Conservation (phyloP, 2,797 vertebrate species). For the Lithobates pipiens region DNA sequence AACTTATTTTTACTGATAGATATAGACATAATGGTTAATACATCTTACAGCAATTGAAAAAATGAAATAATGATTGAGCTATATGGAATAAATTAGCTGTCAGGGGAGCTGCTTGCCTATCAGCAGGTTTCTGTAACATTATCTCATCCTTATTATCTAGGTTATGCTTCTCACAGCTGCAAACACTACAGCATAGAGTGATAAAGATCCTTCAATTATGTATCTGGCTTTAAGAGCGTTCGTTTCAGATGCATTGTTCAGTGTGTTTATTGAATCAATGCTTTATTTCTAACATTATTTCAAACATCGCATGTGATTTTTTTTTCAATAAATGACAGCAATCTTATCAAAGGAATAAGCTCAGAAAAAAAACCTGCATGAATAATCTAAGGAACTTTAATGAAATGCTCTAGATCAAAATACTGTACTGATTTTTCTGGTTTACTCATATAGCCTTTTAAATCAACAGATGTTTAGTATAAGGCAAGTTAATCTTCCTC, state of each 20-base stretch:
- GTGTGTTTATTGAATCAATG: slow-evolving; percentile 61
- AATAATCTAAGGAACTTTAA: slow-evolving; percentile 60
- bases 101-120: slow-evolving; percentile 66
- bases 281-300: slow-evolving; percentile 30
- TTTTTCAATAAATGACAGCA: slow-evolving; percentile 45
- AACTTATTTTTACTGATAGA: slow-evolving; percentile 61
- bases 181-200: slow-evolving; percentile 62
- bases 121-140: slow-evolving; percentile 69
- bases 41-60: slow-evolving; percentile 61
- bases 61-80: slow-evolving; percentile 64
- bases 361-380: slow-evolving; percentile 25
- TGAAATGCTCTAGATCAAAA: background rate
- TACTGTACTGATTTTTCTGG: too few species aligned
- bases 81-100: slow-evolving; percentile 67
- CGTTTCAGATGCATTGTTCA: slow-evolving; percentile 62
- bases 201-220: slow-evolving; percentile 67
- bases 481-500: too few species aligned
- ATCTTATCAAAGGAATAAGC: slow-evolving; percentile 62
- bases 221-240: slow-evolving; percentile 62
- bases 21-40: slow-evolving; percentile 54
- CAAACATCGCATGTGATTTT: slow-evolving; percentile 53
- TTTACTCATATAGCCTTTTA: too few species aligned
- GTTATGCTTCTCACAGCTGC: slow-evolving; percentile 68
- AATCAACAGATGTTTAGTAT: too few species aligned
- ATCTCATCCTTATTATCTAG: slow-evolving; percentile 72